phyloP scores from a whole-genome alignment of 2,888 invertebrate genomes.

The Oscheius sp. region DNA sequence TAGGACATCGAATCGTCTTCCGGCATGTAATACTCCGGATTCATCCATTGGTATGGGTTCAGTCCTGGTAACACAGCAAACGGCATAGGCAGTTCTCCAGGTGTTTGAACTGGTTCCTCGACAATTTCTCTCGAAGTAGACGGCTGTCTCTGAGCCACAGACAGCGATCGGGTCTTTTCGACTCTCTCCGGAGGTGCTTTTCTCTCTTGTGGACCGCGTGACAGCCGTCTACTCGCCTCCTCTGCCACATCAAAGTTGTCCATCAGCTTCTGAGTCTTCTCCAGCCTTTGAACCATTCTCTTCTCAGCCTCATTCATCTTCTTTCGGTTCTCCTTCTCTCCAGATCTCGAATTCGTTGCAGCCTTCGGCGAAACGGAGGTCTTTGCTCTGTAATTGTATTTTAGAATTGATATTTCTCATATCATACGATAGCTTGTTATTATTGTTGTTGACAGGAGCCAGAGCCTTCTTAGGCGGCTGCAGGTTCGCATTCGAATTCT shows the following conservation, averaged over 20 bases:
- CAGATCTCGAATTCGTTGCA: slow-evolving; percentile 8
- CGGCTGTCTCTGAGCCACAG: slow-evolving; percentile 3
- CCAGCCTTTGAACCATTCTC: slow-evolving; percentile 16
- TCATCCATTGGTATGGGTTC: background rate
- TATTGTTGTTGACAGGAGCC: slow-evolving; percentile 25
- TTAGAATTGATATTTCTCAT: background rate
- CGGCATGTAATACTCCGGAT: slow-evolving; percentile 7
- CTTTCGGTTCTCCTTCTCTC: slow-evolving; percentile 32
- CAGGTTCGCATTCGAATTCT: background rate
- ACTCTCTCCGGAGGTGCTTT: background rate
- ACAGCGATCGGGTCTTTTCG: background rate
- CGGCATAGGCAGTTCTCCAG: background rate
- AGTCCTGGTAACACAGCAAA: background rate
- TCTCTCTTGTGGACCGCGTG: slow-evolving; percentile 6
- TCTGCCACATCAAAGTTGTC: slow-evolving; percentile 27
- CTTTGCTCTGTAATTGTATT: slow-evolving; percentile 1
- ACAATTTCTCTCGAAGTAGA: background rate
- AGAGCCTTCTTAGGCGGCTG: slow-evolving; percentile 10
- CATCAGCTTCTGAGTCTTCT: slow-evolving; percentile 37
- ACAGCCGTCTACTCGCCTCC: slow-evolving; percentile 6
- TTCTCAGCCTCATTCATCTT: slow-evolving; percentile 23
- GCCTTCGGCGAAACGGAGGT: slow-evolving; percentile 27
- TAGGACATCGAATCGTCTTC: slow-evolving; percentile 20
- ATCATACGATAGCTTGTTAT: slow-evolving; percentile 26
- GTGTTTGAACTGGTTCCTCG: background rate